These are phyloP conservation scores for Xenopus borealis DNA, from an alignment of 2,113 vertebrate genomes.

Conservation along the genomic window DNA sequence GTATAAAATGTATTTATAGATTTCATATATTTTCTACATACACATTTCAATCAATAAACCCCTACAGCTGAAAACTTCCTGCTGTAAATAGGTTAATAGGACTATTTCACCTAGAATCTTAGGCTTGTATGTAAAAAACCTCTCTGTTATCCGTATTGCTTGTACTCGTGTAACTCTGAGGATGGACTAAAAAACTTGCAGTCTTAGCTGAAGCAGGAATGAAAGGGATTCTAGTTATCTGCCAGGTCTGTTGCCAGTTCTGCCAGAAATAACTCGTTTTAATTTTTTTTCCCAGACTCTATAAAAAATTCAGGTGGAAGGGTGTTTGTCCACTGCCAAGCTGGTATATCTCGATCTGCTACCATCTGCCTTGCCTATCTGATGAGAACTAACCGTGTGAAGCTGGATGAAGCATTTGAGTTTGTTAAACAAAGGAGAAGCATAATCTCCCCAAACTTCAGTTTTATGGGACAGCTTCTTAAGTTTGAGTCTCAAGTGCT, in stretches of 20 bases:
- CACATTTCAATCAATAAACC: no score
- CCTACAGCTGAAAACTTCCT: no score
- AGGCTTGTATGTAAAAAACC: no score
- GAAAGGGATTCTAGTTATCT: background rate
- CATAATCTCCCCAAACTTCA: constrained; percentile 98
- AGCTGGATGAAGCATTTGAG: constrained; percentile 95
- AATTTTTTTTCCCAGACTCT: constrained; percentile 72
- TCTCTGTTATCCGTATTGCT: no score
- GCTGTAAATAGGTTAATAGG: no score
- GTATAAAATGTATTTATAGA: no score
- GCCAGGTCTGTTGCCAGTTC: background rate
- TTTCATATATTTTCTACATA: no score
- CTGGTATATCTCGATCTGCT: constrained; percentile 93
- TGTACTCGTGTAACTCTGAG: no score
- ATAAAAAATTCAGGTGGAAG: constrained; percentile 87
- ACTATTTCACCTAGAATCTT: no score
- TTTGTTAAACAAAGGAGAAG: constrained; percentile 97
- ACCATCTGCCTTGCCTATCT: constrained; percentile 98
- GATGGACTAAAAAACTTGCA: no score
- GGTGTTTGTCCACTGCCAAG: constrained; percentile 96
- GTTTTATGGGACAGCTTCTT: constrained; percentile 97
- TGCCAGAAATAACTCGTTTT: constrained; percentile 3
- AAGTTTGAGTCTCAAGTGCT: constrained; percentile 96
- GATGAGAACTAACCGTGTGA: constrained; percentile 96
- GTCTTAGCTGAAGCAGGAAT: no score